Conservation (phyloP, 1,140 invertebrate genomes). For the Pachyrhynchus sulphureomaculatus region DNA sequence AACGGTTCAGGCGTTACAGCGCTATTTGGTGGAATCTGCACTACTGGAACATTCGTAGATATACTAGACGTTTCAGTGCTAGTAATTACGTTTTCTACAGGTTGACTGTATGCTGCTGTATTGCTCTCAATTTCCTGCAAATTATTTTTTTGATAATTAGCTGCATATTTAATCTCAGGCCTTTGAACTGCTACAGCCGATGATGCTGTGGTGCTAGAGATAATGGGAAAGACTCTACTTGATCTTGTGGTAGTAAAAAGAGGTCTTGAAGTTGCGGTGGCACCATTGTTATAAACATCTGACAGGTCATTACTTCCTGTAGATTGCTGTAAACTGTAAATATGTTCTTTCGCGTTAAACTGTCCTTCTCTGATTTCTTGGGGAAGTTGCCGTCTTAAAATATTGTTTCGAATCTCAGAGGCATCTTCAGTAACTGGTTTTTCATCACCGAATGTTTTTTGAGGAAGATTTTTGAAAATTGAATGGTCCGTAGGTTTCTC, state of each 20-base stretch:
- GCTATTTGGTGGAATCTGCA: conserved; percentile 45
- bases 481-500: conserved; percentile 40
- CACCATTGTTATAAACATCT: conserved; percentile 64
- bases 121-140: conserved; percentile 33
- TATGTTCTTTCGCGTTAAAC: conserved; percentile 54
- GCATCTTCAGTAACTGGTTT: conserved; percentile 57
- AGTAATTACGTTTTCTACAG: conserved; percentile 30
- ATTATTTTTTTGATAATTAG: conserved; percentile 38
- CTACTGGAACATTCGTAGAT: conserved; percentile 39
- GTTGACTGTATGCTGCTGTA: conserved; percentile 31
- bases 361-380: conserved; percentile 50
- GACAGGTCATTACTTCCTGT: conserved; percentile 60
- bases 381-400: conserved; percentile 59
- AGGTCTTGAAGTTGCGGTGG: conserved; percentile 59
- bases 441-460: conserved; percentile 39
- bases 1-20: conserved; percentile 43
- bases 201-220: conserved; percentile 40
- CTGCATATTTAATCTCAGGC: conserved; percentile 43
- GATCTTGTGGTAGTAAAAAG: conserved; percentile 64
- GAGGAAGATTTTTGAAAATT: conserved; percentile 32
- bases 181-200: conserved; percentile 43
- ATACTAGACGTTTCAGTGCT: conserved; percentile 35
- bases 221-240: conserved; percentile 23
- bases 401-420: conserved; percentile 53
- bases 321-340: conserved; percentile 50